phyloP scores from a whole-genome alignment of 2,888 invertebrate species.

The Perizoma affinitatum region DNA sequence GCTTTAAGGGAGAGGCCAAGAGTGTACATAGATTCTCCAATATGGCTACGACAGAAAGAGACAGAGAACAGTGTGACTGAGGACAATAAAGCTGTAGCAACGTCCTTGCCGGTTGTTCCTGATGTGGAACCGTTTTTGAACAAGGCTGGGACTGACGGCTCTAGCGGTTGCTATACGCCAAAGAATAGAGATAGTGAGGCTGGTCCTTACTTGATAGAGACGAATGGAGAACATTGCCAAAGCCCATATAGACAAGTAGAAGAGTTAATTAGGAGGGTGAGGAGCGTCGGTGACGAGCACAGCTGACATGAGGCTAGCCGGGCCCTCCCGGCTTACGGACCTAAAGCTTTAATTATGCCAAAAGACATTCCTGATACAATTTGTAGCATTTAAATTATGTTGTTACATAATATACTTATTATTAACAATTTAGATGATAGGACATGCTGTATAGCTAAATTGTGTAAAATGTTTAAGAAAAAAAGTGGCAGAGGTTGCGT shows the following conservation, averaged over 20 bases:
- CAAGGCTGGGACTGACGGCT: constrained; percentile 57
- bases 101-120: constrained; percentile 47
- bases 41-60: constrained; percentile 83
- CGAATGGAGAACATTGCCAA: constrained; percentile 64
- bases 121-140: constrained; percentile 74
- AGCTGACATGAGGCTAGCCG: constrained; percentile 80
- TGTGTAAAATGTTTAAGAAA: not conserved
- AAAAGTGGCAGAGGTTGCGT: not conserved
- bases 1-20: constrained; percentile 80
- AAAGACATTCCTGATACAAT: constrained; percentile 41
- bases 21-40: constrained; percentile 85
- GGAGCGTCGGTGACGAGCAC: constrained; percentile 69
- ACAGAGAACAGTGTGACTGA: constrained; percentile 58
- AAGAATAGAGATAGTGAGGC: constrained; percentile 67
- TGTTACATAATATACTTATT: constrained; percentile 3
- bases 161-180: constrained; percentile 69
- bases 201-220: constrained; percentile 72
- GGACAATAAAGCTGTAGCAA: constrained; percentile 49
- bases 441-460: not conserved
- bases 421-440: not conserved
- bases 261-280: constrained; percentile 71
- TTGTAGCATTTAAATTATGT: constrained; percentile 15
- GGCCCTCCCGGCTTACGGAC: constrained; percentile 64
- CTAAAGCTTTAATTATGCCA: constrained; percentile 40
- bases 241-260: constrained; percentile 76